Conservation (phyloP, 2,113 vertebrate species). For the Raphicerus campestris region DNA sequence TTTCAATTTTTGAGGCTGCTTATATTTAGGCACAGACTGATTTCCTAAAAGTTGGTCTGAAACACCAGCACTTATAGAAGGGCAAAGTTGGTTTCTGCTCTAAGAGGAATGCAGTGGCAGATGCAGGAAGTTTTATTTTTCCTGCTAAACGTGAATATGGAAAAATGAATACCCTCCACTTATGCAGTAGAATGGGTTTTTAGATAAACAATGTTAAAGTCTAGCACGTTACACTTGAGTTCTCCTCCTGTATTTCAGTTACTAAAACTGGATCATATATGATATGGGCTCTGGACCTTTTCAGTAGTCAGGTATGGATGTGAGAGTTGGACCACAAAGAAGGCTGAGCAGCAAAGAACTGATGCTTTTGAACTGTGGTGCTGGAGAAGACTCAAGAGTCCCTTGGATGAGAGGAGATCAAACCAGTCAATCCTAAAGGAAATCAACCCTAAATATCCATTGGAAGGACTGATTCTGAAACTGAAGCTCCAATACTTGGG, state of each 20-base stretch:
- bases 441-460: neutral
- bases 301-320: neutral
- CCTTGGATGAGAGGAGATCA: neutral
- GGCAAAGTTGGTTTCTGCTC: neutral
- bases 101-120: neutral
- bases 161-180: neutral
- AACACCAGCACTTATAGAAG: neutral
- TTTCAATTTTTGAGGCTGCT: neutral
- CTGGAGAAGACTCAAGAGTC: neutral
- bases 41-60: constrained; percentile 10
- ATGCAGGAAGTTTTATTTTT: neutral
- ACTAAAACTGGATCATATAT: neutral
- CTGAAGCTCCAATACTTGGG: neutral
- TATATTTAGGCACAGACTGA: neutral
- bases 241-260: neutral
- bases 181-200: neutral
- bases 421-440: neutral
- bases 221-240: neutral
- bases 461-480: neutral
- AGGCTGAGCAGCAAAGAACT: neutral
- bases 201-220: neutral
- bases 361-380: neutral
- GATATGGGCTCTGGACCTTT: neutral
- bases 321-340: neutral
- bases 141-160: neutral